Base-by-base conservation (phyloP, 2,797 vertebrate species). In the Macropus fuliginosus region DNA sequence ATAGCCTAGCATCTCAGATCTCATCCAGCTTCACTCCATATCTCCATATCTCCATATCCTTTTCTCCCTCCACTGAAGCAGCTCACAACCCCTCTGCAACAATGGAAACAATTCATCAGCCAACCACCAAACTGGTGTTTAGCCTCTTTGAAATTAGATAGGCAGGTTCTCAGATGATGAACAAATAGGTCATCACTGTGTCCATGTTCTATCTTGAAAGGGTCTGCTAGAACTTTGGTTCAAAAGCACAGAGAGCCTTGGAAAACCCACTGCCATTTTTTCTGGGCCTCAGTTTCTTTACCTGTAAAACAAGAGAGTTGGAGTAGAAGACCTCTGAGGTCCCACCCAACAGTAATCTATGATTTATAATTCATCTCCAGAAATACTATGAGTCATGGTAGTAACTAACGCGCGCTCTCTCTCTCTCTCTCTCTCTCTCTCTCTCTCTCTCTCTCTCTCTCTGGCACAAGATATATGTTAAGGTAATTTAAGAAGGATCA, bases 1-100 rank as follows among this genome's bases (percentile, higher is more conserved):
- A 94, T 62, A 97, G 97, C 54, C 94, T 89, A 56, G 92, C 95
- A 96, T 96, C 97, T 98, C 97, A 95, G 97, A 97, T 96, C 96
- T 98, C 97, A 94, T 92, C 95, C 97, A 93, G 96, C 95, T 97
- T 98, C 91, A 95, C 28, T 97, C 52, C 52, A 6, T 52, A 52
- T 52, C 52, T 97, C 52, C 52, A 6, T 52, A 52, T 52, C 52
- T 52, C 52, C 52, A 52, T 52, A 21, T 74, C 66, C n/a, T 74
- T 74, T n/a, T 40, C 16, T 40, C n/a, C n/a, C n/a, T 74, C 18
- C 18, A 8, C 16, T 40, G 18, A 24, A 74, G 66, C 18, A 74
- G n/a, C 66, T 74, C n/a, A 74, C n/a, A 74, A 74, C 5, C n/a
- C n/a, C n/a, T 74, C n/a, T 74, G n/a, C 40, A 40, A 74, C 66